Base-by-base conservation (phyloP, 2,113 vertebrate species). In the Takifugu bimaculatus region DNA sequence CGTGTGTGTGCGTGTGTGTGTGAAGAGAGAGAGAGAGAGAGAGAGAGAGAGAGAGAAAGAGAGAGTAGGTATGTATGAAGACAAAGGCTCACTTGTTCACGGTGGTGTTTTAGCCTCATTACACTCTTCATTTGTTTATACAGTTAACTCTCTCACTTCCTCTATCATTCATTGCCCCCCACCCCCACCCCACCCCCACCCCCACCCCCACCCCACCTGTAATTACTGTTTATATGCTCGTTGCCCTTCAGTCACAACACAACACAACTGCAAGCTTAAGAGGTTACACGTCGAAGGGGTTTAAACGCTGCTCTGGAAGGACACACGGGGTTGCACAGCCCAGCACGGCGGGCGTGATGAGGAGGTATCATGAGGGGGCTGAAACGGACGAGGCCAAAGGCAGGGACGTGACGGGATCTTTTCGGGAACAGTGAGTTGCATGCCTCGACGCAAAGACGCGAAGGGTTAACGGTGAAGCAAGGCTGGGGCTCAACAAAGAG, bases 31-130 rank as follows among this genome's bases (percentile, higher is more conserved):
- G 20, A 20, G 20, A 20, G 20, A 20, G 20, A 20, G 20, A 20
- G 20, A 20, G 20, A 65, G 69, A 63, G 64, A 29, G 9, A 28
- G 26, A 54, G 51, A 14, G 63, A 0, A 32, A 65, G 60, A 39
- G 26, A 50, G 68, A 75, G 73, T 65, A 86, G 81, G 80, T 89
- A 85, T 49, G 53, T 70, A 59, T 61, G 60, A 63, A 80, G 85
- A 90, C 85, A 90, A 90, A 87, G 80, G 68, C 76, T 75, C 54
- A 54, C 83, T 89, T 90, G 86, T 90, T 87, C 82, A 59, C 72
- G 62, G 77, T 26, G 48, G 79, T 74, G 76, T 76, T 88, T 89
- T 73, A 86, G 89, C 84, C 85, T 87, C 85, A 84, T 88, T 87
- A 86, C 67, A 77, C 74, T 80, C 66, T 71, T 84, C 78, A 82